Evolutionary conservation across 2,888 invertebrate species (phyloP), one percentile per base, ranked within the genome.

Genomic region (Parnassius orleans): DNA sequence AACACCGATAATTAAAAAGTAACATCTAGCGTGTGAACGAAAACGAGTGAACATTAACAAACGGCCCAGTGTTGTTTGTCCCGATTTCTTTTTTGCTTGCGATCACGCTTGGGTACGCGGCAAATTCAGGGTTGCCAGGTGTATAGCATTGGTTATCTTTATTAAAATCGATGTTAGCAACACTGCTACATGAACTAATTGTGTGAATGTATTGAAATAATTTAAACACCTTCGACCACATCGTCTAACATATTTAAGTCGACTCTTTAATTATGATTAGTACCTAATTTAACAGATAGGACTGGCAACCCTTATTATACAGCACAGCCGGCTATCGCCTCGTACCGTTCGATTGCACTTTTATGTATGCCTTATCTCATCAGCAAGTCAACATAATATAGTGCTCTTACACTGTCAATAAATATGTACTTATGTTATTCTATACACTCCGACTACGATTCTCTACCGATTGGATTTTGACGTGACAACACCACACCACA

Each of bases 21-120:
- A 51, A 42, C 19, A 57, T 19, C 53, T 62, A 50, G 50, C 57
- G 42, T 61, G 56, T 46, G 47, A 15, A 52, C 15, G 47, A 69
- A 70, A 68, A 47, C 68, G 73, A 70, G 73, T 72, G 75, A 76
- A 75, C 78, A 80, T 80, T 81, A 79, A 76, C 76, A 76, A 74
- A 81, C 56, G 51, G 33, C 33, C 33, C 33, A 78, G 77, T 75
- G 74, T 76, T 70, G 68, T 72, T 68, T 69, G 83, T 71, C 65
- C 78, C 72, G 69, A 78, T 83, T 82, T 80, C 74, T 72, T 72
- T 83, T 85, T 86, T 85, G 86, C 80, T 84, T 80, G 67, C 58
- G 66, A 76, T 72, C 79, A 84, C 83, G 86, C 84, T 83, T 82
- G 75, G 79, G 71, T 70, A 74, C 72, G 68, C 68, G 65, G 71